Evolutionary conservation across 2,113 vertebrate genomes (phyloP), one percentile per base, ranked within the genome.

Genomic region (Laticauda laticaudata): DNA sequence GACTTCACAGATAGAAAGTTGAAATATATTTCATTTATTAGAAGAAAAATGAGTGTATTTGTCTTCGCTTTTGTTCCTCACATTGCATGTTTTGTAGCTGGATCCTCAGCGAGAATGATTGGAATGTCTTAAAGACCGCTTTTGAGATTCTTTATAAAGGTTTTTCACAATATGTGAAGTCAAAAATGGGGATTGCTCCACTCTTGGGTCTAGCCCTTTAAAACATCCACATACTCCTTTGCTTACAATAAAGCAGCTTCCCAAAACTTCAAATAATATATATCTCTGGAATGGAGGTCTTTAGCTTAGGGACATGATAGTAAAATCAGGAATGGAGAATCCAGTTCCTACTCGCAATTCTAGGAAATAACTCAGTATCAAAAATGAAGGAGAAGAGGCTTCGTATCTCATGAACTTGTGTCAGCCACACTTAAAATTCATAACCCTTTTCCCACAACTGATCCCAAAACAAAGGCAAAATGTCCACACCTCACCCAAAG

Each of bases 21-120:
- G 3, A 54, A 48, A 94, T 34, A 11, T 34, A 5, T 54, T 92
- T 6, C 59, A 48, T 89, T 6, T 69, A 43, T 87, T 55, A 93
- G 26, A 88, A 91, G 0, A 90, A 93, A 51, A 94, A 81, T 29
- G 51, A 90, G 92, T 10, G 53, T 26, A 1, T 2, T 95, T 93
- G 5, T 29, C 39, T 90, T 92, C 55, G 11, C 9, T 88, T 7
- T 85, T 90, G 15, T 23, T 26, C 4, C 21, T 93, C 26, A 26
- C 89, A 53, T 91, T 39, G 87, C 48, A 91, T 48, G 86, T 4
- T 55, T 91, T 24, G 8, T 56, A 90, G 7, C 48, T 96, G 26
- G 93, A 21, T 5, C 20, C 4, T 85, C 39, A 85, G 85, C 21
- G 89, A 90, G 39, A 90, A 92, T 59, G 43, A 24, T 2, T 85